Conservation (phyloP, 2,797 vertebrate species). For the Enteromius thamalakanensis region DNA sequence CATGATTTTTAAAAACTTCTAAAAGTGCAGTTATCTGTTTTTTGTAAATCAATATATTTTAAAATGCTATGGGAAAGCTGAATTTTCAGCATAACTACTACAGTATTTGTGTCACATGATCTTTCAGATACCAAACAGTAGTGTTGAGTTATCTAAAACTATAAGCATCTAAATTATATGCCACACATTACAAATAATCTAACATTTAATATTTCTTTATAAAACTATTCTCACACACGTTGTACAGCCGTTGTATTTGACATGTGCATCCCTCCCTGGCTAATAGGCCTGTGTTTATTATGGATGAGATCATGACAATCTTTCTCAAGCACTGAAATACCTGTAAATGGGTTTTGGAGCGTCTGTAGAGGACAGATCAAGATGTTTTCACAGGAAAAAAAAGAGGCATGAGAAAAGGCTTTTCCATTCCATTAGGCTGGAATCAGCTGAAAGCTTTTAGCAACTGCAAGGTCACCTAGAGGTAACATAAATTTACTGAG, state of each 20-base stretch:
- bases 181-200: neutral
- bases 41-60: no score
- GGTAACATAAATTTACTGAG: constrained; percentile 26
- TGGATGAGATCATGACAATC: constrained; percentile 15
- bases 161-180: neutral
- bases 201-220: neutral
- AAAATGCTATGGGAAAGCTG: neutral
- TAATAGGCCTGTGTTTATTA: constrained; percentile 4
- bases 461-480: constrained; percentile 28
- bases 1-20: no score
- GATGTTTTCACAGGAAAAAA: constrained; percentile 31
- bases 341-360: constrained; percentile 29
- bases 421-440: constrained; percentile 40
- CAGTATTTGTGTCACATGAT: neutral
- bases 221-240: neutral
- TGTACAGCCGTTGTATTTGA: neutral
- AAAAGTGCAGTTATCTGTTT: no score
- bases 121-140: neutral
- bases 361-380: constrained; percentile 32
- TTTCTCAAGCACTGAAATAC: constrained; percentile 29
- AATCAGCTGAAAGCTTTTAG: constrained; percentile 44
- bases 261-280: neutral
- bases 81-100: neutral
- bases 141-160: neutral
- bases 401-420: neutral